These are phyloP conservation scores for Plectrocnemia conspersa DNA, from an alignment of 1,140 invertebrate genomes.

Conservation along the genomic window DNA sequence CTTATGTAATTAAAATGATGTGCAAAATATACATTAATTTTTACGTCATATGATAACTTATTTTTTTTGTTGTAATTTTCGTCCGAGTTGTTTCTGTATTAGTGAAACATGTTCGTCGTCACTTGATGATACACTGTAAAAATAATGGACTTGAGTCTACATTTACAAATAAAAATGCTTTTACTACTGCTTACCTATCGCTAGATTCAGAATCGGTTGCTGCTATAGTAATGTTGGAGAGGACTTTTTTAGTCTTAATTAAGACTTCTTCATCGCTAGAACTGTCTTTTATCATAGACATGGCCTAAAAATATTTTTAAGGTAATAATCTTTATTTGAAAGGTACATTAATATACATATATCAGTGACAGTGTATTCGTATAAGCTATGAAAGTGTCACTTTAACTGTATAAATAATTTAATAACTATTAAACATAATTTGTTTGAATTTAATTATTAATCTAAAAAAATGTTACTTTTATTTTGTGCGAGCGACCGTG, in stretches of 20 bases:
- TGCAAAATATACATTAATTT: too few relatives aligned
- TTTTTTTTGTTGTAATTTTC: not conserved
- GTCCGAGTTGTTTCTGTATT: slow-evolving; percentile 2
- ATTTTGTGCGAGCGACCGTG: too few relatives aligned
- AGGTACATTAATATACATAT: not conserved
- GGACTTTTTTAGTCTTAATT: not conserved
- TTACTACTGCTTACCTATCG: slow-evolving; percentile 27
- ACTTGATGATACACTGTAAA: slow-evolving; percentile 10
- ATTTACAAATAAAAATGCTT: too few relatives aligned
- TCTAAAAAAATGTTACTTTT: not conserved
- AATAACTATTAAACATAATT: not conserved
- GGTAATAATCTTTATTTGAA: not conserved
- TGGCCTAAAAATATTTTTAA: slow-evolving; percentile 16
- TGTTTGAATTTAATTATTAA: not conserved
- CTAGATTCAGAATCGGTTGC: slow-evolving; percentile 22
- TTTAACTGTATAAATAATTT: not conserved
- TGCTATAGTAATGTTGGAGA: slow-evolving; percentile 20
- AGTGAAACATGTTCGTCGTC: slow-evolving; percentile 14
- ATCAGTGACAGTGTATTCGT: not conserved
- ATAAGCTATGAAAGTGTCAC: not conserved
- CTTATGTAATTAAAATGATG: too few relatives aligned
- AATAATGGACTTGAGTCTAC: not conserved
- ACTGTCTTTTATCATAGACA: slow-evolving; percentile 20
- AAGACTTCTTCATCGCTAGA: slow-evolving; percentile 24
- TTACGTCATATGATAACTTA: too few relatives aligned